Percentiles rank a stretch among this genome's conserved stretches.
phyloP scores from a whole-genome alignment of 2,113 vertebrate species.

The Lophius piscatorius region DNA sequence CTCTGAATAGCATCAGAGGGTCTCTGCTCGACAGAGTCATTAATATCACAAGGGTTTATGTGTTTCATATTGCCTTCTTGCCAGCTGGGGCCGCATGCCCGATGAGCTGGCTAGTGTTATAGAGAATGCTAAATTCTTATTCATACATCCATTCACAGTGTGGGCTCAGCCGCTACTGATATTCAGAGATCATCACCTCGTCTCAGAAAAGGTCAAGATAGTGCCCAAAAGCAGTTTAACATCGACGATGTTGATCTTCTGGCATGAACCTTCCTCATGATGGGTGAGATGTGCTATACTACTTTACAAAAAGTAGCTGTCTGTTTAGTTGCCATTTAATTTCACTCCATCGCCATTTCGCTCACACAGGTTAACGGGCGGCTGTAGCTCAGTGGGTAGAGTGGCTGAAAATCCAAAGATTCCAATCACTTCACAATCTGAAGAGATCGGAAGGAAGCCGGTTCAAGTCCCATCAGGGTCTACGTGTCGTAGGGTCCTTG shows the following conservation, averaged over 20 bases:
- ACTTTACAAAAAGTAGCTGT: not conserved
- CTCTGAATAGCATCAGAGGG: slow-evolving; percentile 74
- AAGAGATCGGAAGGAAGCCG: no score
- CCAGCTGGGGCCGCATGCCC: slow-evolving; percentile 66
- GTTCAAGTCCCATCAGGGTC: no score
- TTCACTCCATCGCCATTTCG: slow-evolving; percentile 15
- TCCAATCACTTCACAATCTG: no score
- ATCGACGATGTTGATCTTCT: slow-evolving; percentile 13
- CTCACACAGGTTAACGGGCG: no score
- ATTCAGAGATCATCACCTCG: slow-evolving; percentile 44
- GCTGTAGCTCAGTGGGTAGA: no score
- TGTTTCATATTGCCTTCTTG: slow-evolving; percentile 72
- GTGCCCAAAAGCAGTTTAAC: slow-evolving; percentile 16
- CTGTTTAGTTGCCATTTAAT: slow-evolving; percentile 11
- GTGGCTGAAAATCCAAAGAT: no score
- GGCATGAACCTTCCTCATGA: not conserved
- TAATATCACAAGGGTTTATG: slow-evolving; percentile 74
- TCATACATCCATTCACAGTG: slow-evolving; percentile 37
- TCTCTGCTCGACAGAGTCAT: slow-evolving; percentile 69
- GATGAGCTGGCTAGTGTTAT: slow-evolving; percentile 54
- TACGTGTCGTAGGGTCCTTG: no score
- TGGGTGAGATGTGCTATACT: not conserved
- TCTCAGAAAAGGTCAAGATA: slow-evolving; percentile 40
- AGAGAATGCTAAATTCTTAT: slow-evolving; percentile 38
- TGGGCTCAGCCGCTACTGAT: slow-evolving; percentile 18